phyloP scores from a whole-genome alignment of 1,140 invertebrate species.

The Laupala kohalensis region DNA sequence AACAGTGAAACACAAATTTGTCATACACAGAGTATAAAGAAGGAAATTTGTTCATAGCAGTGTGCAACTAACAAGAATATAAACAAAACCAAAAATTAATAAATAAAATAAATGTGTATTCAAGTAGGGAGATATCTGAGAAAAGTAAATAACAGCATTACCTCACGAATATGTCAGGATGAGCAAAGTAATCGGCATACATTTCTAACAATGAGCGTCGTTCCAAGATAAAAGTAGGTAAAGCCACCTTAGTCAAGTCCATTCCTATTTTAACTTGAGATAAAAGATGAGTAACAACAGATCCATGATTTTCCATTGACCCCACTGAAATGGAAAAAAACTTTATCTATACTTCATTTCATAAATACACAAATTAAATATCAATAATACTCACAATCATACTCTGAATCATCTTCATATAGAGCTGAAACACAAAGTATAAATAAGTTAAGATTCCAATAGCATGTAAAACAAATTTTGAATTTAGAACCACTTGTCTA shows the following conservation, averaged over 20 bases:
- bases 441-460: too few species aligned
- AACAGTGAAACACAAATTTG: too few species aligned
- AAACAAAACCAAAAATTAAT: not conserved
- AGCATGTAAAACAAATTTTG: too few species aligned
- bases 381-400: conserved; percentile 44
- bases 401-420: conserved; percentile 79
- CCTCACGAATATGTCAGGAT: conserved; percentile 91
- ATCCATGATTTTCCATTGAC: conserved; percentile 89
- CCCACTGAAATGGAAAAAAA: conserved; percentile 28
- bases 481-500: too few species aligned
- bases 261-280: conserved; percentile 96
- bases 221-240: conserved; percentile 95
- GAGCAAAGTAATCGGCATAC: conserved; percentile 96
- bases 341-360: not conserved
- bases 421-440: conserved; percentile 46
- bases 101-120: conserved; percentile 9
- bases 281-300: conserved; percentile 83
- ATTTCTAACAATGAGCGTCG: conserved; percentile 90
- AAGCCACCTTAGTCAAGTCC: conserved; percentile 93
- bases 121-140: too few species aligned
- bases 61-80: not conserved
- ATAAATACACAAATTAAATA: not conserved
- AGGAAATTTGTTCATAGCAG: too few species aligned
- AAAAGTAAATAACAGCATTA: too few species aligned
- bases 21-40: too few species aligned